Evolutionary conservation across 2,113 vertebrate species (phyloP), one percentile per base, ranked within the genome.

Genomic region (Diadophis punctatus): DNA sequence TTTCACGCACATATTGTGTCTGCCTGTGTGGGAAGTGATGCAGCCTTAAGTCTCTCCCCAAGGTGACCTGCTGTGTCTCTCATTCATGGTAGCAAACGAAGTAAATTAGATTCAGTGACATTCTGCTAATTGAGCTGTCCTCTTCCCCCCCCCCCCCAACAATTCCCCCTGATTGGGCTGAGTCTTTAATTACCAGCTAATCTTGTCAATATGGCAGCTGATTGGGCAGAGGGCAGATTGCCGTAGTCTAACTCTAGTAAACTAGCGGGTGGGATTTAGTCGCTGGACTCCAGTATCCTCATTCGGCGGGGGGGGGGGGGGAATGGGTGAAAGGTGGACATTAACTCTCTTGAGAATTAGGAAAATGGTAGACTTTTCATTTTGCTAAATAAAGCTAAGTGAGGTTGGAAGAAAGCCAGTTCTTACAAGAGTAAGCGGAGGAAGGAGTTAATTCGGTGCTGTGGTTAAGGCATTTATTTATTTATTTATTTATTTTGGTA

Each of bases 151-250:
- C 52, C 4, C 55, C n/a, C n/a, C n/a, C 46, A 3, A 43, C 90
- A 48, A 86, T 89, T 95, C 95, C 93, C 98, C 97, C 97, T 97
- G 97, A 97, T 97, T 98, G 97, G 97, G 97, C 97, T 97, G 97
- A 97, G 98, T 98, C 98, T 98, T 99, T 99, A 99, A 99, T 99
- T 99, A 98, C 98, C 97, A 97, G 97, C 98, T 99, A 99, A 99
- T 99, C 98, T 98, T 98, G 98, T 99, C 99, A 98, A 98, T 98
- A 98, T 96, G 98, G 98, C 95, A 95, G 96, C 80, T 97, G 97
- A 95, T n/a, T 92, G 96, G 96, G 96, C 96, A 97, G 96, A 0
- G 80, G 27, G 89, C 93, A 90, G 94, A 94, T 88, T 95, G 6
- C 20, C 34, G 91, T 30, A 11, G 0, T 27, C 91, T 92, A 74